These are phyloP conservation scores for Heterotis niloticus DNA, from an alignment of 2,113 vertebrate genomes.

Conservation along the genomic window DNA sequence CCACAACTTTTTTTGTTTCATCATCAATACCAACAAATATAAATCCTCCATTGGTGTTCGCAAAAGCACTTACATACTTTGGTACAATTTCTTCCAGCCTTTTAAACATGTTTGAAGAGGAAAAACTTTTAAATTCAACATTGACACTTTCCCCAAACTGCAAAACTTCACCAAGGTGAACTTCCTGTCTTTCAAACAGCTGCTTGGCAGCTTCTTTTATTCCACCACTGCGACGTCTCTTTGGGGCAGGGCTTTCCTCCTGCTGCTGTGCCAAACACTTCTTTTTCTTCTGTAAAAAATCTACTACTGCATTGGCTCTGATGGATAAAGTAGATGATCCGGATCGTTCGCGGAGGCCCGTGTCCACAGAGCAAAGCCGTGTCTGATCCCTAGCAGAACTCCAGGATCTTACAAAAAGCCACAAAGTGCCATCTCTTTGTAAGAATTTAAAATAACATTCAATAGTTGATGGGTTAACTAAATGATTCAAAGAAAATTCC, in stretches of 20 bases:
- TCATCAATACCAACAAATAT: slow-evolving; percentile 8
- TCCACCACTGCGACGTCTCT: neutral
- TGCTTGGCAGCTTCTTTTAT: neutral
- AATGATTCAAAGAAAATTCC: neutral
- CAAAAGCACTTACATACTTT: slow-evolving; percentile 4
- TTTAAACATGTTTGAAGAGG: neutral
- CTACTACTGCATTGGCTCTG: neutral
- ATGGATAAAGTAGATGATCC: neutral
- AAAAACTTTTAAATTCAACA: slow-evolving; percentile 11
- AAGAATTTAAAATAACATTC: slow-evolving; percentile 10
- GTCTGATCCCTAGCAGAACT: neutral
- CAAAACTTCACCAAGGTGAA: neutral
- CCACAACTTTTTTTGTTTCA: slow-evolving; percentile 1
- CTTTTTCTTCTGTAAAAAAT: slow-evolving; percentile 3
- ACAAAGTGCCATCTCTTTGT: neutral
- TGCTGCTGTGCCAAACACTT: neutral
- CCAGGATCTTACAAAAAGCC: slow-evolving; percentile 18
- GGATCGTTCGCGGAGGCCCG: slow-evolving; percentile 3
- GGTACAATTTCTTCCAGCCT: neutral
- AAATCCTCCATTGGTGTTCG: neutral
- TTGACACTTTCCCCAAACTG: slow-evolving; percentile 10
- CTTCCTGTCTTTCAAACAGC: neutral
- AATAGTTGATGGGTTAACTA: neutral
- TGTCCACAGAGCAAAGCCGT: slow-evolving; percentile 5
- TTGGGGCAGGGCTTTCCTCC: neutral